These are phyloP conservation scores for Drosophila pegasa DNA, from an alignment of 2,888 invertebrate species.

Conservation along the genomic window DNA sequence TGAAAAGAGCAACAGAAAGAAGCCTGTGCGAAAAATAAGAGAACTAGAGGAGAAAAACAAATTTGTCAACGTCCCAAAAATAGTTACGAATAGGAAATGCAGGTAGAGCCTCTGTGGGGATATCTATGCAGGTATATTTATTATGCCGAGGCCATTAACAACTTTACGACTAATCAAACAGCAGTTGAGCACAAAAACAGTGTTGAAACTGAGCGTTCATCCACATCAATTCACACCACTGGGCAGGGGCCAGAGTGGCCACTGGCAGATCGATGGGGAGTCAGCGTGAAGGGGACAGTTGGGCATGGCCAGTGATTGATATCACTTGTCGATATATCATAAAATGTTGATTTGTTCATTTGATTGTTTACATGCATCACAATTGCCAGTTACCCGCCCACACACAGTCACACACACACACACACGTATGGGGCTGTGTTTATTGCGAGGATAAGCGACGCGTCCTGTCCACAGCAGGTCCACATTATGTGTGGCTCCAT, in stretches of 20 bases:
- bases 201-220: conserved; percentile 12
- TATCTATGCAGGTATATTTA: conserved; percentile 5
- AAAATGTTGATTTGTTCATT: conserved; percentile 78
- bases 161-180: conserved; percentile 59
- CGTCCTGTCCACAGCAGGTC: conserved; percentile 18
- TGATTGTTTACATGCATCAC: conserved; percentile 74
- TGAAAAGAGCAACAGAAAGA: too few relatives aligned
- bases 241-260: conserved; percentile 19
- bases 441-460: conserved; percentile 25
- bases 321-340: conserved; percentile 76
- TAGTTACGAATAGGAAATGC: background rate
- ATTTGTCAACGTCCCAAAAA: conserved; percentile 6
- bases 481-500: conserved; percentile 33
- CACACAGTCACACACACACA: conserved; percentile 1
- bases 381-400: conserved; percentile 39
- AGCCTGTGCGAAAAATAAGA: too few relatives aligned
- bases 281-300: conserved; percentile 1
- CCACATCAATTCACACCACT: conserved; percentile 32
- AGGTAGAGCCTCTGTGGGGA: background rate
- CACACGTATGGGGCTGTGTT: conserved; percentile 27
- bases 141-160: conserved; percentile 43
- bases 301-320: conserved; percentile 63
- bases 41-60: background rate
- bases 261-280: conserved; percentile 21
- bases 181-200: conserved; percentile 13